Evolutionary conservation across 2,888 invertebrate species (phyloP).

Genomic region (Lasioglossum morio): DNA sequence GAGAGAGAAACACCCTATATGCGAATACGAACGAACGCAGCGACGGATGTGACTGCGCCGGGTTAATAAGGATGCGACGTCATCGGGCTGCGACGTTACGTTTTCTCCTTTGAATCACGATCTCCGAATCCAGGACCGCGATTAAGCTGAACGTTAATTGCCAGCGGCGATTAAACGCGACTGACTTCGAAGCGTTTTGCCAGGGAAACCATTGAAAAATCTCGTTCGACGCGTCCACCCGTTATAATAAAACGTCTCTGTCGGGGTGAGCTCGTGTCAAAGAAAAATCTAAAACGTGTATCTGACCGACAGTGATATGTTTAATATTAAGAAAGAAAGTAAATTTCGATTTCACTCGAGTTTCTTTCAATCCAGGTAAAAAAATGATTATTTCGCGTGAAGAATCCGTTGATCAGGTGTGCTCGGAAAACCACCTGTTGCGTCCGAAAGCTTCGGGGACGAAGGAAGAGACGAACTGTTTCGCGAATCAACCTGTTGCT

Average conservation of each 20-base stretch:
- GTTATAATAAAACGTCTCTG: too few relatives aligned
- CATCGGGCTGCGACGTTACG: slow-evolving; percentile 66
- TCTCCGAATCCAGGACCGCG: slow-evolving; percentile 40
- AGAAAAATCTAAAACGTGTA: too few relatives aligned
- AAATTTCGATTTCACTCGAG: too few relatives aligned
- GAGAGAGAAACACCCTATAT: slow-evolving; percentile 56
- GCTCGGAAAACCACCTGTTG: not conserved
- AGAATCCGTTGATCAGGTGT: not conserved
- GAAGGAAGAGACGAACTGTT: too few relatives aligned
- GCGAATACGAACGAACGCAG: slow-evolving; percentile 63
- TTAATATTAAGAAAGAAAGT: too few relatives aligned
- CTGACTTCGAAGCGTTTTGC: not conserved
- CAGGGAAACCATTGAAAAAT: not conserved
- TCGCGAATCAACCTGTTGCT: not conserved
- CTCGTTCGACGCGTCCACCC: not conserved
- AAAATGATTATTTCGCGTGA: too few relatives aligned
- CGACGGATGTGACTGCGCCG: slow-evolving; percentile 75
- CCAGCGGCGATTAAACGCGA: not conserved
- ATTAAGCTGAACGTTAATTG: slow-evolving; percentile 20
- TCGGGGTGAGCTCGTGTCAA: too few relatives aligned
- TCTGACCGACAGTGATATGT: too few relatives aligned
- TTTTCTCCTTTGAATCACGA: slow-evolving; percentile 67
- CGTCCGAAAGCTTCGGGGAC: not conserved
- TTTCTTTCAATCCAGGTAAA: too few relatives aligned
- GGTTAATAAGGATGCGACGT: slow-evolving; percentile 80